These are phyloP conservation scores for Podilymbus podiceps DNA, from an alignment of 2,113 vertebrate genomes.

Conservation along the genomic window DNA sequence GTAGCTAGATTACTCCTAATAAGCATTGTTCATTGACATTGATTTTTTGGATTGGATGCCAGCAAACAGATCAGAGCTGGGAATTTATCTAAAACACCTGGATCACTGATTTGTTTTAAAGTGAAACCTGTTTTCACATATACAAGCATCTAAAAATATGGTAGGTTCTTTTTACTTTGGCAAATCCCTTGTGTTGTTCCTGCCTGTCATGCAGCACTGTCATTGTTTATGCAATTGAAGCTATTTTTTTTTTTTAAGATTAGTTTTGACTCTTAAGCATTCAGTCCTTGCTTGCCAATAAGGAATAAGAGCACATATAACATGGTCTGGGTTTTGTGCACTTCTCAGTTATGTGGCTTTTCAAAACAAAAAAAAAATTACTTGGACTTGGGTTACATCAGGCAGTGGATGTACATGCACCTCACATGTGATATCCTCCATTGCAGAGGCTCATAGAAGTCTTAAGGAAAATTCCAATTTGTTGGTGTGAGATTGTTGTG, in stretches of 20 bases:
- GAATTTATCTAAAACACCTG: not conserved
- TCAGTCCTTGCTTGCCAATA: not conserved
- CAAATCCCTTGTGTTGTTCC: not conserved
- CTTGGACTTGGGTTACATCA: not conserved
- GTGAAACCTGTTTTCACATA: not conserved
- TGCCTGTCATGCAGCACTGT: not conserved
- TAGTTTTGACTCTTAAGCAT: not conserved
- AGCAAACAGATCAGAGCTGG: not conserved
- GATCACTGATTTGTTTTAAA: not conserved
- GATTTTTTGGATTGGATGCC: not conserved
- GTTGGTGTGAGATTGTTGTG: not conserved
- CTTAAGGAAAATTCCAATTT: not conserved
- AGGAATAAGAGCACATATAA: not conserved
- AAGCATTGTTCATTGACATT: not conserved
- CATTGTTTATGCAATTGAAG: not conserved
- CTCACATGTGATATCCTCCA: fast-evolving
- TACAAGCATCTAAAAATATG: not conserved
- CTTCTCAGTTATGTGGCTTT: not conserved
- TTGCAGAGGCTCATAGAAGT: not conserved
- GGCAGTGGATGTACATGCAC: not conserved
- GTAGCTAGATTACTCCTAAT: not conserved
- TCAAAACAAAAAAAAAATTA: not conserved
- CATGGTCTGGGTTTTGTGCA: not conserved
- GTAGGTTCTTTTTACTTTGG: not conserved
- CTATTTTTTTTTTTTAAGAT: not conserved